Evolutionary conservation across 1,140 invertebrate genomes (phyloP).

Genomic region (Reticulitermes speratus): DNA sequence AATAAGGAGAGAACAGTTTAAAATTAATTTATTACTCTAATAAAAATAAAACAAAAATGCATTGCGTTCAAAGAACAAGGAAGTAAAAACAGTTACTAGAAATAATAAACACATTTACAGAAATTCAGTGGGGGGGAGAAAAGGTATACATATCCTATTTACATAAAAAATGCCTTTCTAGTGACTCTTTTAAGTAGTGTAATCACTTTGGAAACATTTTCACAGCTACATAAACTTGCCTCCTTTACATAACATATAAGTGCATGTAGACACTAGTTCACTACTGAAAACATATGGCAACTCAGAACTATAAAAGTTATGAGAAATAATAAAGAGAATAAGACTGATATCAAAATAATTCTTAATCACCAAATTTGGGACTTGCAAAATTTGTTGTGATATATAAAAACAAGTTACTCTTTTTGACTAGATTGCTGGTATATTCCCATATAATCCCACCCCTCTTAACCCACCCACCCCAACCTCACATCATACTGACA

Average conservation of each 20-base stretch:
- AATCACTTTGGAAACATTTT: neutral
- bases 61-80: neutral
- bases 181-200: neutral
- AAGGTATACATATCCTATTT: neutral
- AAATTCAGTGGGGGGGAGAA: neutral
- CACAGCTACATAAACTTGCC: neutral
- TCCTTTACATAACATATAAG: slow-evolving; percentile 17
- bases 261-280: neutral
- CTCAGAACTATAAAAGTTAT: neutral
- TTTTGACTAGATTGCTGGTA: slow-evolving; percentile 19
- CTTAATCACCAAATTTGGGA: neutral
- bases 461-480: neutral
- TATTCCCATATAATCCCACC: neutral
- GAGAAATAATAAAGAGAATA: neutral
- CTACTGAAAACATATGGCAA: slow-evolving; percentile 1
- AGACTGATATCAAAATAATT: neutral
- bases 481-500: neutral
- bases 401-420: neutral
- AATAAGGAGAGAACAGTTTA: neutral
- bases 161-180: slow-evolving; percentile 8
- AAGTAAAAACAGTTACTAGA: neutral
- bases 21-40: slow-evolving; percentile 9
- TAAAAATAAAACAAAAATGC: neutral
- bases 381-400: neutral
- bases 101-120: neutral